These are phyloP conservation scores for Saccopteryx bilineata DNA, from an alignment of 2,113 vertebrate genomes.

Conservation along the genomic window DNA sequence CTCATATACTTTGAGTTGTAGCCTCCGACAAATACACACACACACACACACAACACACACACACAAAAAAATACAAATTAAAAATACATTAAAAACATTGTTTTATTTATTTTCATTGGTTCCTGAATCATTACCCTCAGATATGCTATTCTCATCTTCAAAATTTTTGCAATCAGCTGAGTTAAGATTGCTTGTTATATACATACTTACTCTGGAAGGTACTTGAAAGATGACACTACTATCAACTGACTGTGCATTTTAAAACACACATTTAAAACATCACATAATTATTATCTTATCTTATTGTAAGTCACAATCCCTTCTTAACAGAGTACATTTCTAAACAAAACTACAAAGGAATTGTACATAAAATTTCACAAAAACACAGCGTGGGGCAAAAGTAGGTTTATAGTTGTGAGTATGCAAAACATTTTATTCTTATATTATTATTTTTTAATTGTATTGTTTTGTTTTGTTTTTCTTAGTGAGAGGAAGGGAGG, in stretches of 20 bases:
- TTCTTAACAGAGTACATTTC: background rate
- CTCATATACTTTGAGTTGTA: background rate
- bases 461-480: too few species aligned
- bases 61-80: background rate
- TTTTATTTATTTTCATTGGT: background rate
- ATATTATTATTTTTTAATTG: background rate
- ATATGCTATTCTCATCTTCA: background rate
- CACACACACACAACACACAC: background rate
- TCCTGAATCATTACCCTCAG: background rate
- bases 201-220: background rate
- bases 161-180: background rate
- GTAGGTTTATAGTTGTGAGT: background rate
- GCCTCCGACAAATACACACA: background rate
- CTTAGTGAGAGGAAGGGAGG: too few species aligned
- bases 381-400: background rate
- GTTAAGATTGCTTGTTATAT: background rate
- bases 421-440: background rate
- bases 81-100: background rate
- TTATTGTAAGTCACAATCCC: background rate
- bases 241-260: background rate
- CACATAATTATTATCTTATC: background rate
- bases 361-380: background rate
- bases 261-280: background rate
- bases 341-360: background rate
- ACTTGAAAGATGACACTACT: background rate